Evolutionary conservation across 1,140 invertebrate species (phyloP), one percentile per base, ranked within the genome.

Genomic region (Pararge aegeria): DNA sequence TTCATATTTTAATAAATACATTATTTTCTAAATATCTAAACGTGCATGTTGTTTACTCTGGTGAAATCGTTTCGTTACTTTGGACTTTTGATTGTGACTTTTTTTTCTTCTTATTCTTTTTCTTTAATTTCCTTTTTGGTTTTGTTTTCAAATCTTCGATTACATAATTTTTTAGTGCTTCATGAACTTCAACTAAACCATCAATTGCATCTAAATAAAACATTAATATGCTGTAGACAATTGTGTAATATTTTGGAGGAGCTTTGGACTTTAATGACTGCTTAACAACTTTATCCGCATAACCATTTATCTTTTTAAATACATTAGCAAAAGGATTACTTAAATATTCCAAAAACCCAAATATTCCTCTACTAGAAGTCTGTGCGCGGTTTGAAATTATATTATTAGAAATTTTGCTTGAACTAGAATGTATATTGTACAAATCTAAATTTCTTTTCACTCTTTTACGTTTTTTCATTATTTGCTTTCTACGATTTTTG

Each of bases 171-270:
- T 60, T 34, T 10, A 87, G 27, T 13, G 63, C 70, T 55, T 80
- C 71, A 13, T 75, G 62, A 49, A 78, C 61, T 42, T 73, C 62
- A 29, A 83, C 53, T n/a, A 82, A 61, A 18, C 73, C 80, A 40
- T 86, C 78, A 1, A 86, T 69, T 5, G 76, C 40, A 30, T 87
- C 80, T 48, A 89, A 59, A 24, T 55, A 76, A 40, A 74, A 75
- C 70, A 84, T 75, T n/a, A 89, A 46, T 29, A 84, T 48, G 53
- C 80, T 71, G 50, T 86, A 80, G 13, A 73, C 59, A 12, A 75
- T 15, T 13, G 61, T 64, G 51, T 83, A 87, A 55, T 80, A 80
- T 38, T 49, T 57, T 5, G 82, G 80, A 12, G 74, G 78, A 37
- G 68, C 70, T 52, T 70, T 66, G 5, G 72, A 56, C 53, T 82